Conservation (phyloP, 2,113 vertebrate species). For the Mustela nigripes region DNA sequence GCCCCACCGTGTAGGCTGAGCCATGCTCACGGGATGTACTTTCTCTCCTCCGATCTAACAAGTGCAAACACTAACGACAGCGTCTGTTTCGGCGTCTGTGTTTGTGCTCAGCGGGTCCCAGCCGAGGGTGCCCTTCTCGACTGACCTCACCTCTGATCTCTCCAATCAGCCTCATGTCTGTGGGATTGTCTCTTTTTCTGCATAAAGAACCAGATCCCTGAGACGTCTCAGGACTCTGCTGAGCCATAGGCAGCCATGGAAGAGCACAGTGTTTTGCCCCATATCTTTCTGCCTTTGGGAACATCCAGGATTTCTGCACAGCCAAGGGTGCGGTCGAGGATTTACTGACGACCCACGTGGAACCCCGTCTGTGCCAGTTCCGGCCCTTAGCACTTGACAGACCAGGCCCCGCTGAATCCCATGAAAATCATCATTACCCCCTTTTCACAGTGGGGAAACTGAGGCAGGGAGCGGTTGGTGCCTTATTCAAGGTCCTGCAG, state of each 20-base stretch:
- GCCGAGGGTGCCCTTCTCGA: rapidly evolving
- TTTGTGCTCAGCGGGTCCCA: not conserved
- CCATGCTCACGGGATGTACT: too few relatives aligned
- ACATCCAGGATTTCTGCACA: rapidly evolving
- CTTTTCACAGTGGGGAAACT: not conserved
- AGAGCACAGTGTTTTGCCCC: not conserved
- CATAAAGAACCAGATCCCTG: not conserved
- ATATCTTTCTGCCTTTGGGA: rapidly evolving
- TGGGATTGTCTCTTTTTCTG: not conserved
- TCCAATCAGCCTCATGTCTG: rapidly evolving
- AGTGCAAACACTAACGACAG: rapidly evolving
- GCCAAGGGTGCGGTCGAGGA: rapidly evolving
- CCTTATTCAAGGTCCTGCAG: not conserved
- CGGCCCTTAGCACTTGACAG: not conserved
- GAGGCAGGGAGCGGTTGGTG: not conserved
- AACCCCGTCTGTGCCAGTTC: not conserved
- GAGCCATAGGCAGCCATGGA: rapidly evolving
- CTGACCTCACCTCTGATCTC: not conserved
- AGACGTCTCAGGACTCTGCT: rapidly evolving
- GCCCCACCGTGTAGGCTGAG: not conserved
- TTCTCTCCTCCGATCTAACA: too few relatives aligned
- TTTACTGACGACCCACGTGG: rapidly evolving
- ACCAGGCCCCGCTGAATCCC: not conserved
- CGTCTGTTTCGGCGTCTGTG: rapidly evolving
- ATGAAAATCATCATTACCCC: not conserved